Percentiles rank a stretch among this genome's conserved stretches.
phyloP scores from a whole-genome alignment of 2,888 invertebrate genomes.

The Hoplodrina blanda region DNA sequence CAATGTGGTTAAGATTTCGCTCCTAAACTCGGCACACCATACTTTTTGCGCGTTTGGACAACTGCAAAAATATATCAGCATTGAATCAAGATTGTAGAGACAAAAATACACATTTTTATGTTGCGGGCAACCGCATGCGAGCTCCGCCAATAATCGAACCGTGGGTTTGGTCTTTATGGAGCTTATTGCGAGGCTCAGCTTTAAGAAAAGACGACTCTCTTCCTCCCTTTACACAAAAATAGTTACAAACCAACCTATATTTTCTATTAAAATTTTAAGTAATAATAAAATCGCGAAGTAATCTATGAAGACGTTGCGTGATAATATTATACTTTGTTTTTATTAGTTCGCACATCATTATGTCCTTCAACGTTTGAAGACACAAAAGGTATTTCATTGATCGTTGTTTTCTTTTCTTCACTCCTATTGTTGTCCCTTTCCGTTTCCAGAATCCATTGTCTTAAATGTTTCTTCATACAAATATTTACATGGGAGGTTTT shows the following conservation, averaged over 20 bases:
- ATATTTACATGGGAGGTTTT: background rate
- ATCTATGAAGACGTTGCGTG: conserved; percentile 25
- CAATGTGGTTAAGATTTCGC: background rate
- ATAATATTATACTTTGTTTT: conserved; percentile 59
- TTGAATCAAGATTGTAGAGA: too few species aligned
- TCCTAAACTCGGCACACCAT: background rate
- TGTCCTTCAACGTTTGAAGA: conserved; percentile 63
- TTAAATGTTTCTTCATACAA: conserved; percentile 33
- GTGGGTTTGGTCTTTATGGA: conserved; percentile 14
- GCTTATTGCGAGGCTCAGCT: conserved; percentile 25
- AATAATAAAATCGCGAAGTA: conserved; percentile 16
- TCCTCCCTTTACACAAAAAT: conserved; percentile 10
- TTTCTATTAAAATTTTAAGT: conserved; percentile 3
- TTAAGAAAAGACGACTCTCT: conserved; percentile 18
- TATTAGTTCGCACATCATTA: conserved; percentile 58
- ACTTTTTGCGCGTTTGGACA: background rate
- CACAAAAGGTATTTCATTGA: conserved; percentile 58
- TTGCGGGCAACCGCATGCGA: background rate
- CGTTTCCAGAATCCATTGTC: conserved; percentile 25
- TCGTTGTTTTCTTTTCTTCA: conserved; percentile 46
- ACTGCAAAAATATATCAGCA: background rate
- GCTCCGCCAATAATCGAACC: background rate
- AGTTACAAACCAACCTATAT: conserved; percentile 13
- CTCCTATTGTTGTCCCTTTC: conserved; percentile 27
- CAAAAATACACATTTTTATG: too few species aligned